Evolutionary conservation across 2,113 vertebrate genomes (phyloP).

Genomic region (Accipiter virgatus): DNA sequence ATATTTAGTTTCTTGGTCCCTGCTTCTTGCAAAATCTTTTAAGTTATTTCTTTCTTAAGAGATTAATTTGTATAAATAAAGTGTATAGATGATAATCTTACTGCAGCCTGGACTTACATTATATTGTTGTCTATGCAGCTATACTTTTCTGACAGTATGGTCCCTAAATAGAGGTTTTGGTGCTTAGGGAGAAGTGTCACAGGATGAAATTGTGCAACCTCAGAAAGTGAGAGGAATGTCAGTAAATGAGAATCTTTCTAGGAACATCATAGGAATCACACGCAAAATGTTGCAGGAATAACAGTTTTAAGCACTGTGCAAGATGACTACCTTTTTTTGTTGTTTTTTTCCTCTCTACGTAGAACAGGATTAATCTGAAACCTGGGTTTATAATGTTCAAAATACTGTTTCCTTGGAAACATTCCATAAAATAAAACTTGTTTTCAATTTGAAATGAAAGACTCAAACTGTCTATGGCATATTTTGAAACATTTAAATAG

Average conservation of each 20-base stretch:
- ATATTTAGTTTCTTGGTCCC: not conserved
- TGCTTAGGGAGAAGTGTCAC: not conserved
- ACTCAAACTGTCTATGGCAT: conserved; percentile 14
- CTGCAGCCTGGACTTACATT: not conserved
- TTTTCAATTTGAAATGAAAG: conserved; percentile 36
- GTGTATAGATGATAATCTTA: not conserved
- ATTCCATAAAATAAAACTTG: conserved; percentile 31
- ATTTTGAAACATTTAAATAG: conserved; percentile 52
- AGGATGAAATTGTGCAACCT: not conserved
- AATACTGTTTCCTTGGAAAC: conserved; percentile 58
- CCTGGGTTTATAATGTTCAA: not conserved
- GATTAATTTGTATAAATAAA: not conserved
- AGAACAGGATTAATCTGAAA: not conserved
- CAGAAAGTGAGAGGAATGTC: not conserved
- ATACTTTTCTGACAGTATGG: not conserved
- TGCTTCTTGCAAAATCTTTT: not conserved
- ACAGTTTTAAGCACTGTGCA: not conserved
- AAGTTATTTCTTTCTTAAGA: not conserved
- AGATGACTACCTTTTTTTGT: not conserved
- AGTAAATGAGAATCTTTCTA: not conserved
- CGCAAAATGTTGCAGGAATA: not conserved
- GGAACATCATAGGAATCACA: not conserved
- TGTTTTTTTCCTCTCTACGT: not conserved
- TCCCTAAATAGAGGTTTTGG: not conserved
- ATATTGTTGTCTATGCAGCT: not conserved